Percentiles rank a stretch among this genome's conserved stretches.
Conservation (phyloP, 1,140 invertebrate species). For the Ceratosolen solmsi region DNA sequence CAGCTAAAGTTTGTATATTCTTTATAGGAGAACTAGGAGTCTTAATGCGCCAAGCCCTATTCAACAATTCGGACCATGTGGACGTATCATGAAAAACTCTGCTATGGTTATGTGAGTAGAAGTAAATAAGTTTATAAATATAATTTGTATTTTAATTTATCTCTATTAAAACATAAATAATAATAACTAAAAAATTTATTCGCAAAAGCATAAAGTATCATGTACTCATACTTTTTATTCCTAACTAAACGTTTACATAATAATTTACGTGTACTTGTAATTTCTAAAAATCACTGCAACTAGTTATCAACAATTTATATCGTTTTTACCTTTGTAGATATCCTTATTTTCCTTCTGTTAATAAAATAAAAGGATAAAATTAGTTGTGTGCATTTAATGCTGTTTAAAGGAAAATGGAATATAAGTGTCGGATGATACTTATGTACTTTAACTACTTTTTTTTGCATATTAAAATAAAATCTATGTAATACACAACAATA, state of each 20-base stretch:
- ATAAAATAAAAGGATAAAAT: constrained; percentile 5
- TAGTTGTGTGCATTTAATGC: neutral
- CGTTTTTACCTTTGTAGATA: constrained; percentile 28
- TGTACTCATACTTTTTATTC: neutral
- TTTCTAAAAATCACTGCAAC: constrained; percentile 24
- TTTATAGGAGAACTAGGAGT: constrained; percentile 91
- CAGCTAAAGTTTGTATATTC: neutral
- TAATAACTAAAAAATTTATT: too few species aligned
- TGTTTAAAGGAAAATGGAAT: neutral
- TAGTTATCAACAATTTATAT: constrained; percentile 39
- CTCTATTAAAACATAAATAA: too few species aligned
- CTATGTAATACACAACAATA: neutral
- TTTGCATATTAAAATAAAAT: neutral
- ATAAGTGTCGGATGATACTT: neutral
- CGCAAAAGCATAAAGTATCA: neutral
- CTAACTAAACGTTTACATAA: constrained; percentile 37
- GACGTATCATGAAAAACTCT: constrained; percentile 95
- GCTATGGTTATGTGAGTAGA: constrained; percentile 95
- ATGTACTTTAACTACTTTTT: neutral
- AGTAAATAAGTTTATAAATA: neutral
- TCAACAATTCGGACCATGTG: constrained; percentile 96
- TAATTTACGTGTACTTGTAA: neutral
- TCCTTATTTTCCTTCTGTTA: constrained; percentile 3
- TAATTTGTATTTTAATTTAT: too few species aligned
- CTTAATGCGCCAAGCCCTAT: constrained; percentile 94